Conservation (phyloP, 2,113 vertebrate species). For the Ibidorhyncha struthersii region DNA sequence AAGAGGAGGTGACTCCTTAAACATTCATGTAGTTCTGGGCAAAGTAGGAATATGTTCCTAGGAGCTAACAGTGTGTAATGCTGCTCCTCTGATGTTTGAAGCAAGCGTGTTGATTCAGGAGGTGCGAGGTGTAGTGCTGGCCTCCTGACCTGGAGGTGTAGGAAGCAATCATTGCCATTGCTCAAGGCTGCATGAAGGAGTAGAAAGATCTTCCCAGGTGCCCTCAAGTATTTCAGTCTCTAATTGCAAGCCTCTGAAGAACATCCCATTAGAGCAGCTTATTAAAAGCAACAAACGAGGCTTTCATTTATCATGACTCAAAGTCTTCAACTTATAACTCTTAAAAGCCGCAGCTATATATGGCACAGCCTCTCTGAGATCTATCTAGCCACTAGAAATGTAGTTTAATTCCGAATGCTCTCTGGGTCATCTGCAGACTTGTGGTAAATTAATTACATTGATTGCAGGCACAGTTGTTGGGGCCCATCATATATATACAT, state of each 20-base stretch:
- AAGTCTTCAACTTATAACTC: neutral
- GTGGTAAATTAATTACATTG: slow-evolving; percentile 37
- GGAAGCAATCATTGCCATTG: neutral
- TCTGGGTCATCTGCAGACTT: neutral
- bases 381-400: neutral
- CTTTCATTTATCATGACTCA: slow-evolving; percentile 5
- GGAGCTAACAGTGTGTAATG: neutral
- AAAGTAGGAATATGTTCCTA: neutral
- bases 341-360: slow-evolving; percentile 1
- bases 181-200: neutral
- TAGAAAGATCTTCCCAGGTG: slow-evolving; percentile 21
- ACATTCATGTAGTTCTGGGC: neutral
- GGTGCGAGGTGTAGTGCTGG: neutral
- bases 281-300: slow-evolving; percentile 47
- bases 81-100: neutral
- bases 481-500: neutral
- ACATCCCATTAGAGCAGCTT: slow-evolving; percentile 26
- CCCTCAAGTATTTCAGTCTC: slow-evolving; percentile 3
- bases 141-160: neutral
- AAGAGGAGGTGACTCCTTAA: neutral
- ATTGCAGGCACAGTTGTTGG: slow-evolving; percentile 8
- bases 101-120: neutral
- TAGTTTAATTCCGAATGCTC: neutral
- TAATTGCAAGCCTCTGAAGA: slow-evolving; percentile 46
- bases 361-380: neutral